These are phyloP conservation scores for Aphaenogaster floridana DNA, from an alignment of 1,140 invertebrate species.

Conservation along the genomic window DNA sequence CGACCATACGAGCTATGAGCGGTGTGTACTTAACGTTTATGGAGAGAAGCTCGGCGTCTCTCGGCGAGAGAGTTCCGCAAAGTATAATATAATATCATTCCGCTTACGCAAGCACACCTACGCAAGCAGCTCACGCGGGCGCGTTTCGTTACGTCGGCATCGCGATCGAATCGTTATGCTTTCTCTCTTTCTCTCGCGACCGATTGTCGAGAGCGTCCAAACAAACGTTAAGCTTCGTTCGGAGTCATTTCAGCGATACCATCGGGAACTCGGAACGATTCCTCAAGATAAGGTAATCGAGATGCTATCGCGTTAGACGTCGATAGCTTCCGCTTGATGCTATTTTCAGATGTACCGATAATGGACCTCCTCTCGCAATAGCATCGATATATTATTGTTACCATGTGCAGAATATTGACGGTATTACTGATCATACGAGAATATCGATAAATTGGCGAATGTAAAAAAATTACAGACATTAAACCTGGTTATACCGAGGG, in stretches of 20 bases:
- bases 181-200: conserved; percentile 22
- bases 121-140: conserved; percentile 33
- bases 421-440: conserved; percentile 26
- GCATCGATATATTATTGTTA: conserved; percentile 38
- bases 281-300: conserved; percentile 42
- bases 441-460: conserved; percentile 21
- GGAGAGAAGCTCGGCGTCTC: conserved; percentile 20
- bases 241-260: conserved; percentile 37
- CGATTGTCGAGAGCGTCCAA: conserved; percentile 32
- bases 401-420: conserved; percentile 31
- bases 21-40: not conserved
- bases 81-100: conserved; percentile 36
- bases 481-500: conserved; percentile 10
- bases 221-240: conserved; percentile 16
- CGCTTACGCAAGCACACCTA: conserved; percentile 65
- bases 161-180: conserved; percentile 42
- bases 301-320: conserved; percentile 41
- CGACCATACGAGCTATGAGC: conserved; percentile 34
- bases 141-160: conserved; percentile 24
- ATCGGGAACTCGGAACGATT: conserved; percentile 24
- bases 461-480: conserved; percentile 32
- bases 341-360: conserved; percentile 44
- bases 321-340: conserved; percentile 41
- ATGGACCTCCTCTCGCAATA: conserved; percentile 37
- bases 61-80: conserved; percentile 51